phyloP scores from a whole-genome alignment of 2,797 vertebrate genomes.

The Pseudomugil gertrudae region DNA sequence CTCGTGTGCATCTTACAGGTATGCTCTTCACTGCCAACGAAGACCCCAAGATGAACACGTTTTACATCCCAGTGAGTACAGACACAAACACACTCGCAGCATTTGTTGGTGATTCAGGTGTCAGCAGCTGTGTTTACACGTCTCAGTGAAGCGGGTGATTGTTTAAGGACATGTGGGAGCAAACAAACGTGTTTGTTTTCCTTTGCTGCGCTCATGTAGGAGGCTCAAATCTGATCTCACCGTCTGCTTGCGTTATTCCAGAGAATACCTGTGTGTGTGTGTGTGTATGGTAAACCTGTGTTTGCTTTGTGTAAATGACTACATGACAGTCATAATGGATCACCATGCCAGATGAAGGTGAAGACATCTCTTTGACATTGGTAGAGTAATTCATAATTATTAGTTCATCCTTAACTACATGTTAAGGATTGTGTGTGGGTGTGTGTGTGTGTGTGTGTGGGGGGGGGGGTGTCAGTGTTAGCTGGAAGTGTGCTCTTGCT shows the following conservation, averaged over 20 bases:
- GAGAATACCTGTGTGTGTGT: not conserved
- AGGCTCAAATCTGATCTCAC: slow-evolving; percentile 13
- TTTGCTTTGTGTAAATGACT: slow-evolving; percentile 49
- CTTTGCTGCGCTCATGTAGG: not conserved
- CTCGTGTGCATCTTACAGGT: slow-evolving; percentile 76
- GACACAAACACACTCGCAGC: not conserved
- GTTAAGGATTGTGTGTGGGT: not conserved
- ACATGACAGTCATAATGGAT: slow-evolving; percentile 16
- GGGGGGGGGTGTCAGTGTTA: too few species aligned
- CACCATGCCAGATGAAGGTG: slow-evolving; percentile 3
- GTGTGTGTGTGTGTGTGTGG: too few species aligned
- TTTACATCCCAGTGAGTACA: slow-evolving; percentile 94
- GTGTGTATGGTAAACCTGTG: slow-evolving; percentile 43
- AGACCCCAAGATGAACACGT: slow-evolving; percentile 97
- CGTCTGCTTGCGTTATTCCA: not conserved
- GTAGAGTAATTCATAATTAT: not conserved
- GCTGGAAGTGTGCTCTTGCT: too few species aligned
- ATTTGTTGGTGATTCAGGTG: not conserved
- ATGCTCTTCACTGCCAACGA: slow-evolving; percentile 98
- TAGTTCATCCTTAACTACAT: not conserved
- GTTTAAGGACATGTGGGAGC: not conserved
- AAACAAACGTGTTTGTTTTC: not conserved
- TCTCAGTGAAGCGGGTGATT: not conserved
- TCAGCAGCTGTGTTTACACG: too few species aligned
- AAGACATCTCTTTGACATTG: not conserved